Conservation (phyloP, 2,888 invertebrate genomes). For the Ferrisia virgata region DNA sequence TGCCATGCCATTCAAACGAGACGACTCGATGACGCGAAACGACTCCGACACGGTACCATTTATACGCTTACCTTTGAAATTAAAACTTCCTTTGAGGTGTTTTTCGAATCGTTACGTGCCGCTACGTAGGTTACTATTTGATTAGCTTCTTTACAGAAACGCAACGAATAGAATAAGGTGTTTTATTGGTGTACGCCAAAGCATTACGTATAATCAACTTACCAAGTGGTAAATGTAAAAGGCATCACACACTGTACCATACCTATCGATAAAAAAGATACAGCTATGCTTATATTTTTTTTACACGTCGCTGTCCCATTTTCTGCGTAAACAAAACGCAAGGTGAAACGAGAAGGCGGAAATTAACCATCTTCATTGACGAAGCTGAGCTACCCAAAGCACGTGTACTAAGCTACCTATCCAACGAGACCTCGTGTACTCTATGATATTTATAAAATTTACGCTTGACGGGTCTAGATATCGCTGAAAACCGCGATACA, state of each 20-base stretch:
- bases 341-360: too few species aligned
- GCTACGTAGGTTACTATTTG: neutral
- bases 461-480: neutral
- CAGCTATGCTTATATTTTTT: too few species aligned
- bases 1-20: too few species aligned
- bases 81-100: neutral
- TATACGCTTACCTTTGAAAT: neutral
- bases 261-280: neutral
- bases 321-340: too few species aligned
- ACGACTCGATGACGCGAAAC: too few species aligned
- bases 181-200: too few species aligned
- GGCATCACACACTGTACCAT: neutral
- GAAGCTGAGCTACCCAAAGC: too few species aligned
- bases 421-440: too few species aligned
- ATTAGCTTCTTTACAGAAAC: neutral
- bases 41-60: neutral
- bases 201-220: neutral
- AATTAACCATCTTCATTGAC: neutral
- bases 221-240: too few species aligned
- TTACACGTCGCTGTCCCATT: too few species aligned
- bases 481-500: neutral
- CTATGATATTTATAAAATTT: neutral
- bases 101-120: neutral
- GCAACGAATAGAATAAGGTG: too few species aligned
- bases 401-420: too few species aligned